Evolutionary conservation across 2,888 invertebrate genomes (phyloP), one percentile per base, ranked within the genome.

Genomic region (Axea sp.): DNA sequence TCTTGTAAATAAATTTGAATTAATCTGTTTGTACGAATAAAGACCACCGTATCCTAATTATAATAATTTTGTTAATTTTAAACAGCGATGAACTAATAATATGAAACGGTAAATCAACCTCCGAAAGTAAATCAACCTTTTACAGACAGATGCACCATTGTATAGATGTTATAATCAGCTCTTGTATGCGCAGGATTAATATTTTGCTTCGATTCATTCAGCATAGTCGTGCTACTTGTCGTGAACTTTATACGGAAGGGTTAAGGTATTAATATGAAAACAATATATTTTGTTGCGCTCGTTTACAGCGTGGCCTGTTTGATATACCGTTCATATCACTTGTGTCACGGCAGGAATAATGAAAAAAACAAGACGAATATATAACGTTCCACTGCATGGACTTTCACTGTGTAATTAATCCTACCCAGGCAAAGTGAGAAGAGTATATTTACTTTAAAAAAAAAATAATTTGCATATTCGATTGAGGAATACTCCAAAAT

Each of bases 191-290:
- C n/a, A n/a, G n/a, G n/a, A n/a, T n/a, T n/a, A n/a, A n/a, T n/a
- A n/a, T n/a, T n/a, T n/a, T n/a, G n/a, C n/a, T n/a, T n/a, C n/a
- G n/a, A n/a, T n/a, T n/a, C n/a, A n/a, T n/a, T n/a, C n/a, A n/a
- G n/a, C n/a, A n/a, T n/a, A n/a, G n/a, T n/a, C n/a, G n/a, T n/a
- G n/a, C n/a, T n/a, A n/a, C n/a, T n/a, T n/a, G n/a, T n/a, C n/a
- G n/a, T n/a, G n/a, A 19, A 19, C 19, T 4, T 19, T 4, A 4
- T 19, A 19, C 19, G 19, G 12, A 43, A 45, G 43, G 39, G 28
- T 45, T 60, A 60, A 49, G 39, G 41, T 49, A 49, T 62, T 49
- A 49, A 49, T 62, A 62, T 39, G 62, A 49, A 62, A 62, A 49
- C 39, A 62, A 49, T 62, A 49, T 39, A 39, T 62, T 49, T 30